phyloP scores from a whole-genome alignment of 2,888 invertebrate genomes.

The Cataglyphis cursor region DNA sequence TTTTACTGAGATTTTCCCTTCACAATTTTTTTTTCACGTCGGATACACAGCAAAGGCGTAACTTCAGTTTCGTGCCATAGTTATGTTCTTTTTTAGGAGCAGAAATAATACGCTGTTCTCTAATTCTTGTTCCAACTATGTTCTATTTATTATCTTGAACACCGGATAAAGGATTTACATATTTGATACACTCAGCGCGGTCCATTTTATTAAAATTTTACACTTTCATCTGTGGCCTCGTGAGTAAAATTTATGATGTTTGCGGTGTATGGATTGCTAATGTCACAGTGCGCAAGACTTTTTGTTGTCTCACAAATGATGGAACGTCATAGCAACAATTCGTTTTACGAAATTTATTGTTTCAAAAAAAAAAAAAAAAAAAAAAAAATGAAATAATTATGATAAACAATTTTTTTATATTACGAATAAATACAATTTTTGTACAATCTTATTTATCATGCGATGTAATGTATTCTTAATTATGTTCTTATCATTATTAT shows the following conservation, averaged over 20 bases:
- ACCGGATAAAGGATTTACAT: conserved; percentile 43
- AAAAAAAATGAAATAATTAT: not conserved
- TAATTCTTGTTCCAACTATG: conserved; percentile 32
- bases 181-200: conserved; percentile 31
- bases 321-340: not conserved
- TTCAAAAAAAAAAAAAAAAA: not conserved
- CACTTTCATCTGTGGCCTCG: conserved; percentile 44
- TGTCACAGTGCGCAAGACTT: conserved; percentile 25
- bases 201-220: conserved; percentile 45
- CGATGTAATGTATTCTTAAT: not conserved
- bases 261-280: conserved; percentile 41
- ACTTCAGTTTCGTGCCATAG: conserved; percentile 2
- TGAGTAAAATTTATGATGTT: conserved; percentile 37
- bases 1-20: conserved; percentile 38
- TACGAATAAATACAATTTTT: conserved; percentile 10
- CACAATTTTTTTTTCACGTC: conserved; percentile 1
- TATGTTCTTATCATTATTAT: not conserved
- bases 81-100: not conserved
- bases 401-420: not conserved
- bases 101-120: conserved; percentile 26
- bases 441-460: not conserved
- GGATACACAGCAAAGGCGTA: not conserved
- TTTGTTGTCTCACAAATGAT: not conserved
- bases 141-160: conserved; percentile 35
- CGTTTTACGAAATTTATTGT: not conserved